These are phyloP conservation scores for Neelides folsomi DNA, from an alignment of 2,888 invertebrate genomes.

Conservation along the genomic window DNA sequence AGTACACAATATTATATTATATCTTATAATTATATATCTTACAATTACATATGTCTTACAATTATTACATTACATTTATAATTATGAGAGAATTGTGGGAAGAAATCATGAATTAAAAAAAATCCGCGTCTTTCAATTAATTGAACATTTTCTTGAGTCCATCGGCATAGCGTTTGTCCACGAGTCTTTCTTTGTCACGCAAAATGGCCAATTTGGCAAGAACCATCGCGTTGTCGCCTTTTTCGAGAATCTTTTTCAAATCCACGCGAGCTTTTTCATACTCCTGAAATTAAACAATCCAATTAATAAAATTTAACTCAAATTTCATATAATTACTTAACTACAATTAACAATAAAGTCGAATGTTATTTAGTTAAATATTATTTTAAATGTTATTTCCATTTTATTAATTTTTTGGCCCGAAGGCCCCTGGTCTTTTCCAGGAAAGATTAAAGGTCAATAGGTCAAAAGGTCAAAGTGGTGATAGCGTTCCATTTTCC, in stretches of 20 bases:
- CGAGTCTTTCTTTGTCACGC: conserved; percentile 45
- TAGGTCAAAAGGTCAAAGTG: no score
- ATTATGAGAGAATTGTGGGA: neutral
- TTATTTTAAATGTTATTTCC: no score
- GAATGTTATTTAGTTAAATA: no score
- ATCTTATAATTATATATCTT: neutral
- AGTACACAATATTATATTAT: neutral
- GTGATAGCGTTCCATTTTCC: no score
- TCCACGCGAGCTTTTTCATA: conserved; percentile 38
- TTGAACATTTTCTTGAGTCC: conserved; percentile 44
- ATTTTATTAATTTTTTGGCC: no score
- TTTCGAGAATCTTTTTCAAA: conserved; percentile 53
- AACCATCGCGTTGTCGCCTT: conserved; percentile 53
- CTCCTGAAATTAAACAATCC: conserved; percentile 26
- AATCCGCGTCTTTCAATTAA: conserved; percentile 7
- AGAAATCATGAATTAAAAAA: conserved; percentile 4
- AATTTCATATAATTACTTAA: no score
- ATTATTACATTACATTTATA: conserved; percentile 1
- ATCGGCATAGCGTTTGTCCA: conserved; percentile 47
- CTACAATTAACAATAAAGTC: no score
- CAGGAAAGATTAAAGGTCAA: no score
- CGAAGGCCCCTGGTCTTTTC: no score
- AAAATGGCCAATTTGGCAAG: conserved; percentile 47
- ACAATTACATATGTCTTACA: neutral
- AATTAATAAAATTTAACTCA: conserved; percentile 25